Evolutionary conservation across 2,888 invertebrate species (phyloP).

Genomic region (Colletes collaris): DNA sequence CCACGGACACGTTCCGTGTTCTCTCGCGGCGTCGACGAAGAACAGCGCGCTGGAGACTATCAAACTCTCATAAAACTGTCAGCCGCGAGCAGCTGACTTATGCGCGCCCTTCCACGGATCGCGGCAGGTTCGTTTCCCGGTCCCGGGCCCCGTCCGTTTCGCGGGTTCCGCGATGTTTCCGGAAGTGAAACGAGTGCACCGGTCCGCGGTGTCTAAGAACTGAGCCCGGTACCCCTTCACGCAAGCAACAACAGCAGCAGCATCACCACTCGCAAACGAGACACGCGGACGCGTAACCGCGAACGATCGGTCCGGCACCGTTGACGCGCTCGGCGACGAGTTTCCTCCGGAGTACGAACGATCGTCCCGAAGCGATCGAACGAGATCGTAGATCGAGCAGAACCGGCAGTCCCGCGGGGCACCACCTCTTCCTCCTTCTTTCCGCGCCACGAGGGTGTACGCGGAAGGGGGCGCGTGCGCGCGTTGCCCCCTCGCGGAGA

Average conservation of each 20-base stretch:
- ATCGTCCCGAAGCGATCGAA: slow-evolving; percentile 1
- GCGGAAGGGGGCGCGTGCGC: slow-evolving; percentile 76
- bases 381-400: slow-evolving; percentile 30
- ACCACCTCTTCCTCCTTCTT: slow-evolving; percentile 59
- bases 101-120: slow-evolving; percentile 73
- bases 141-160: background rate
- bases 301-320: background rate
- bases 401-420: slow-evolving; percentile 29
- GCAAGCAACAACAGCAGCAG: no score
- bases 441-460: slow-evolving; percentile 62
- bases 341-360: no score
- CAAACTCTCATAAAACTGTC: slow-evolving; percentile 84
- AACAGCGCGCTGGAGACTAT: slow-evolving; percentile 79
- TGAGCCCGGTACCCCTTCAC: no score
- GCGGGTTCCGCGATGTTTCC: slow-evolving; percentile 1
- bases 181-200: slow-evolving; percentile 6
- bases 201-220: background rate
- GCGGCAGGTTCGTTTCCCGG: slow-evolving; percentile 20
- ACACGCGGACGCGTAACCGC: background rate
- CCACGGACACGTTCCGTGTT: slow-evolving; percentile 52
- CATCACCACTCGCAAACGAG: no score
- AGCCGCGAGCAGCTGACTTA: slow-evolving; percentile 81
- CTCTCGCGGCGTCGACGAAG: slow-evolving; percentile 62
- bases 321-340: background rate
- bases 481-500: slow-evolving; percentile 73